These are phyloP conservation scores for Diogma glabrata DNA, from an alignment of 2,888 invertebrate genomes.

Conservation along the genomic window DNA sequence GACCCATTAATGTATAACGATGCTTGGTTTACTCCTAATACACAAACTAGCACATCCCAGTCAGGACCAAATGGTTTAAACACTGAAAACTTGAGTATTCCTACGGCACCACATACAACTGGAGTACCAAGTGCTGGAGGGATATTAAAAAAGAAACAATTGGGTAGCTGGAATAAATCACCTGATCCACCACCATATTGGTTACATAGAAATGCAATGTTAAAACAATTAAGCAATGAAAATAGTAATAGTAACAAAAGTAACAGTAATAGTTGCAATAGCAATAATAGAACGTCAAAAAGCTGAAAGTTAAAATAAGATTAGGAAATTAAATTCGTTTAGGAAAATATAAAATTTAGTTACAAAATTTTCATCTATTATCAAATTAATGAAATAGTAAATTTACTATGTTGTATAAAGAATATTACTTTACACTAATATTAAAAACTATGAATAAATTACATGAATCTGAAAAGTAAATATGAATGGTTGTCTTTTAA, in stretches of 20 bases:
- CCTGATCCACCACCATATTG: constrained; percentile 37
- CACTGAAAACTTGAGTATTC: neutral
- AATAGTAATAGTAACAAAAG: neutral
- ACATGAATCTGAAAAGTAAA: too few species aligned
- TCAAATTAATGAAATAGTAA: too few species aligned
- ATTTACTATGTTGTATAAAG: too few species aligned
- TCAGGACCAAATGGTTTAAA: neutral
- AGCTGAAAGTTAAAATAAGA: too few species aligned
- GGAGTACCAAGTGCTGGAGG: neutral
- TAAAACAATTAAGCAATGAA: constrained; percentile 31
- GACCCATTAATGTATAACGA: constrained; percentile 38
- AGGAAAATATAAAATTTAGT: too few species aligned
- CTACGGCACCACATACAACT: neutral
- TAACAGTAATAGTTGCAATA: neutral
- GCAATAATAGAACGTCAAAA: neutral
- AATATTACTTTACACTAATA: too few species aligned
- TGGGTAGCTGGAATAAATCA: constrained; percentile 24
- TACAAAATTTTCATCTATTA: too few species aligned
- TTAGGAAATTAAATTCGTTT: too few species aligned
- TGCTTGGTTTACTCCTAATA: constrained; percentile 17
- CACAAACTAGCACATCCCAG: neutral
- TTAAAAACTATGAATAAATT: too few species aligned
- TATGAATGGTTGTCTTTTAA: too few species aligned
- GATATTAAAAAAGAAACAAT: constrained; percentile 45
- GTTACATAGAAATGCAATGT: constrained; percentile 38